Evolutionary conservation across 1,140 invertebrate genomes (phyloP).

Genomic region (Melipona quadrifasciata): DNA sequence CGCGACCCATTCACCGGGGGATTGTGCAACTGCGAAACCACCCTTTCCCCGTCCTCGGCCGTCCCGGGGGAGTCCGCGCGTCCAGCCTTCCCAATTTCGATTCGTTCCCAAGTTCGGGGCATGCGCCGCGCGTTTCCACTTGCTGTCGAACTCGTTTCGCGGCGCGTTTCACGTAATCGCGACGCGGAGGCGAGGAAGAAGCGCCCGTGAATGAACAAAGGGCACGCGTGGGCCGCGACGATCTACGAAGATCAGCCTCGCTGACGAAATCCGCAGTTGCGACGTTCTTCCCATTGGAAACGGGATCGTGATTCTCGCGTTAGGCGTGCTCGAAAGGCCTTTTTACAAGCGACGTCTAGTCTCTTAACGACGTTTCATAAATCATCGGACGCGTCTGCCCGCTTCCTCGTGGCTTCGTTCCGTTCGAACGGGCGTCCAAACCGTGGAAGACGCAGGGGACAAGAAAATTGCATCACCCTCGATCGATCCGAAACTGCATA

Average conservation of each 20-base stretch:
- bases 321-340: background rate
- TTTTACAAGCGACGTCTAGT: background rate
- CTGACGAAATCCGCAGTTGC: slow-evolving; percentile 19
- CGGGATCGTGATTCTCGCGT: background rate
- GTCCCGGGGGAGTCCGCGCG: background rate
- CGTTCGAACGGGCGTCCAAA: background rate
- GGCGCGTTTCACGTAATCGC: background rate
- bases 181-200: background rate
- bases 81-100: background rate
- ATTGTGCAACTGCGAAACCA: slow-evolving; percentile 53
- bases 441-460: background rate
- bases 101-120: background rate
- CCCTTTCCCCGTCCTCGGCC: slow-evolving; percentile 12
- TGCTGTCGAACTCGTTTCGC: background rate
- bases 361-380: background rate
- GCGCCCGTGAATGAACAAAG: slow-evolving; percentile 34
- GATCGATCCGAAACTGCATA: slow-evolving; percentile 36
- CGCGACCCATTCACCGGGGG: slow-evolving; percentile 41
- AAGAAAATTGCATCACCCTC: slow-evolving; percentile 29
- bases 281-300: background rate
- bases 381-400: background rate
- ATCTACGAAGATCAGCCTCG: background rate
- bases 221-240: slow-evolving; percentile 31
- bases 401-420: no score
- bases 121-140: background rate